phyloP scores from a whole-genome alignment of 2,888 invertebrate species.

The Amorpha juglandis region DNA sequence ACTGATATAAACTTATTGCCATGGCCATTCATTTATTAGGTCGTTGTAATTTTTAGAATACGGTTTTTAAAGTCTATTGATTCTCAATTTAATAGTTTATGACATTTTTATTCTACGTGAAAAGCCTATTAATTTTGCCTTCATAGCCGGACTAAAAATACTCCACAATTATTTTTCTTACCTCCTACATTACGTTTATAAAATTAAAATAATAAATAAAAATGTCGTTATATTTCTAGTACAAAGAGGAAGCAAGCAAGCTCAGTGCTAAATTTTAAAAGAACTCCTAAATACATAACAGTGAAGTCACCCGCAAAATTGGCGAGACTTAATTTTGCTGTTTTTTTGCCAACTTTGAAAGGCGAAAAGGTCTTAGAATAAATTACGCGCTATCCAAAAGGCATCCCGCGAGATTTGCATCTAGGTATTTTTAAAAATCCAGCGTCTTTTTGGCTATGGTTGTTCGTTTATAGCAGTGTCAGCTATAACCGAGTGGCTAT shows the following conservation, averaged over 20 bases:
- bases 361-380: conserved; percentile 27
- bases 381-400: conserved; percentile 30
- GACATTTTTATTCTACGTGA: conserved; percentile 2
- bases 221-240: background rate
- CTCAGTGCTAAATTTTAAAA: background rate
- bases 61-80: too few species aligned
- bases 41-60: too few species aligned
- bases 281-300: conserved; percentile 3
- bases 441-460: conserved; percentile 9
- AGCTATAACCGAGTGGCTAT: background rate
- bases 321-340: conserved; percentile 10
- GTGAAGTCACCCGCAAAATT: conserved; percentile 1
- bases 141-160: background rate
- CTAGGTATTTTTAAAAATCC: conserved; percentile 20
- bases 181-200: too few species aligned
- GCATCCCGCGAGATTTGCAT: conserved; percentile 29
- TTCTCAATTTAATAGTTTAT: background rate
- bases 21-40: too few species aligned
- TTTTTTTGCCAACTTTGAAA: conserved; percentile 22
- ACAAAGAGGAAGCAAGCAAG: background rate
- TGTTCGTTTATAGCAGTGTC: conserved; percentile 10
- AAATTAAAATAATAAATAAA: background rate
- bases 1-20: too few species aligned
- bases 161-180: too few species aligned
- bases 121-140: background rate